Conservation (phyloP, 2,888 invertebrate genomes). For the Sipha maydis region DNA sequence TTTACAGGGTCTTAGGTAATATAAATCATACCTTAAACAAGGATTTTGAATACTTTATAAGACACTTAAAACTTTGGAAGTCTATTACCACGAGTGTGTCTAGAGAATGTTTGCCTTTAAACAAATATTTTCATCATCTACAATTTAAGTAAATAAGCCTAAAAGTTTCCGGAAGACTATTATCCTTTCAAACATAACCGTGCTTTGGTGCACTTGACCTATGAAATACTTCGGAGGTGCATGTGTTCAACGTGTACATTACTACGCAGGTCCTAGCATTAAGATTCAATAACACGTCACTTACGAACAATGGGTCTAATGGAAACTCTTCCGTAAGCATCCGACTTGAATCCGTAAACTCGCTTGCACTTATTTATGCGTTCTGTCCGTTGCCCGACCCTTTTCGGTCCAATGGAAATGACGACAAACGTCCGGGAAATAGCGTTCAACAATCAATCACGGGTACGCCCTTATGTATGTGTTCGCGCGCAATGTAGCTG, state of each 20-base stretch:
- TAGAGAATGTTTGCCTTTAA: no score
- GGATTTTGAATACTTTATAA: no score
- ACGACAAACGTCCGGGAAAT: slow-evolving; percentile 44
- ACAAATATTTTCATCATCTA: no score
- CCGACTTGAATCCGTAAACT: background rate
- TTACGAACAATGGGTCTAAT: slow-evolving; percentile 36
- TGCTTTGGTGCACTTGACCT: no score
- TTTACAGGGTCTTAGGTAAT: no score
- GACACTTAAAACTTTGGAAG: no score
- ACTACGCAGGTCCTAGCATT: background rate
- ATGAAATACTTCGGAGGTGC: background rate
- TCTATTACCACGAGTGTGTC: no score
- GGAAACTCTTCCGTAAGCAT: slow-evolving; percentile 18
- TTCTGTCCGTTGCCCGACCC: background rate
- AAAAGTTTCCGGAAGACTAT: background rate
- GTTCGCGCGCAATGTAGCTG: background rate
- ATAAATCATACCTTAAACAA: no score
- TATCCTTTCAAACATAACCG: background rate
- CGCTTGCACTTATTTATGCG: background rate
- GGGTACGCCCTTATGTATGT: background rate
- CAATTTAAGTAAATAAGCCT: no score
- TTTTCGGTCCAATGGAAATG: slow-evolving; percentile 32
- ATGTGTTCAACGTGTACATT: background rate
- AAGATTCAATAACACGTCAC: slow-evolving; percentile 43
- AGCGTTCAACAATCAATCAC: slow-evolving; percentile 43